Evolutionary conservation across 2,797 vertebrate genomes (phyloP), one percentile per base, ranked within the genome.

Genomic region (Eutrigla gurnardus): DNA sequence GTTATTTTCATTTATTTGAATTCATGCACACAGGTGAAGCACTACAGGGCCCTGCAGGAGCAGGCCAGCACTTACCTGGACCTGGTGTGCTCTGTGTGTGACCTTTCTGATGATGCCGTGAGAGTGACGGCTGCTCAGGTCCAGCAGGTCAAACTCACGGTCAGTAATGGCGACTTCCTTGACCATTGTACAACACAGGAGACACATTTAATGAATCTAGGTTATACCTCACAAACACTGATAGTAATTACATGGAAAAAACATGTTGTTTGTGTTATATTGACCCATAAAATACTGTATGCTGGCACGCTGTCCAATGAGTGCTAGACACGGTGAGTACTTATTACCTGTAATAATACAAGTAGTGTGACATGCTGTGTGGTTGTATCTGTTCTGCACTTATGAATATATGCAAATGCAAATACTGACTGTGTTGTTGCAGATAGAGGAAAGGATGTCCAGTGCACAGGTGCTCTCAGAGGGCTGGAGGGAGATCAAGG

Each of bases 51-150:
- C 68, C 94, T 99, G 53, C 97, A 99, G 83, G 97, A 99, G 53
- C 98, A 99, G 80, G 97, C 97, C 55, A 96, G 96, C 80, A 99
- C 98, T 0, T 99, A 99, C 82, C 90, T 99, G 93, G 97, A 99
- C 86, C 94, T 99, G 75, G 94, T 99, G 36, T 99, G 97, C 57
- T 98, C 98, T 54, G 95, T 96, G 85, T 99, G 97, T 77, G 98
- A 99, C 89, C 93, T 99, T 65, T 96, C 97, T 0, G 95, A 98
- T 73, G 93, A 95, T 10, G 90, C 94, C 4, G 97, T 99, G 90
- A 97, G 94, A 92, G 95, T 93, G 68, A 94, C 96, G 10, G 97
- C 97, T 37, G 92, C 96, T 74, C 93, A 96, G 73, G 97, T 99
- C 86, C 98, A 99, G 77, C 95, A 94, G 78, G 93, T 96, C 89